These are phyloP conservation scores for Heteractis magnifica DNA, from an alignment of 92 coral and sea anemone species.

Conservation along the genomic window DNA sequence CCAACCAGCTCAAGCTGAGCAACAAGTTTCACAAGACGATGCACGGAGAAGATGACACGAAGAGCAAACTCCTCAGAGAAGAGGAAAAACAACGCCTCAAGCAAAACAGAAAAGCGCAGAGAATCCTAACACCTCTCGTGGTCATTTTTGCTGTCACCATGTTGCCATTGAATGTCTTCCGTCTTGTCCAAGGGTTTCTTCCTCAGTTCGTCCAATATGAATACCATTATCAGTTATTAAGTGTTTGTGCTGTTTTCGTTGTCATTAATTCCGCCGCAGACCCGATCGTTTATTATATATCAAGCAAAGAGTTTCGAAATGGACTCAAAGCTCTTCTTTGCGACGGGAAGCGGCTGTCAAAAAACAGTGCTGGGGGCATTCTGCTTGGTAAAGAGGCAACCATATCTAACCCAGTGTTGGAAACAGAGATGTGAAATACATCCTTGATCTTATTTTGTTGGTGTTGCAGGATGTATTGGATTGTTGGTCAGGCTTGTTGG, in stretches of 20 bases:
- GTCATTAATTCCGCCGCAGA: conserved; percentile 65
- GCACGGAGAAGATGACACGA: conserved; percentile 29
- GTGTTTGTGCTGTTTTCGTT: conserved; percentile 53
- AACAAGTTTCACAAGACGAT: conserved; percentile 56
- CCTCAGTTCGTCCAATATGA: conserved; percentile 12
- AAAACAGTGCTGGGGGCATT: background rate
- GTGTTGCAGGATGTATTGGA: background rate
- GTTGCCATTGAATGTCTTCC: conserved; percentile 61
- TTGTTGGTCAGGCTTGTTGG: background rate
- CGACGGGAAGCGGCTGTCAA: background rate
- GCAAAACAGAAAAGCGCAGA: conserved; percentile 62
- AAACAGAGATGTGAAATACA: background rate
- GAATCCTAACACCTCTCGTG: conserved; percentile 74
- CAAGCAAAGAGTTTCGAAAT: conserved; percentile 65
- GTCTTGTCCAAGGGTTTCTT: conserved; percentile 29
- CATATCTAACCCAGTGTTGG: background rate
- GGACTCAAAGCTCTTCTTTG: conserved; percentile 11
- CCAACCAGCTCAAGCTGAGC: conserved; percentile 53
- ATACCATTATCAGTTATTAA: conserved; percentile 41
- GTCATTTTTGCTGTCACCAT: conserved; percentile 68
- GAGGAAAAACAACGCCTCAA: conserved; percentile 51
- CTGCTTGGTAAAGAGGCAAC: background rate
- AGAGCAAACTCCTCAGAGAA: conserved; percentile 28
- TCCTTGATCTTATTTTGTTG: background rate
- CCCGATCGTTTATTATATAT: conserved; percentile 67